Base-by-base conservation (phyloP, 1,140 invertebrate genomes). In the Caenorhabditis brenneri region DNA sequence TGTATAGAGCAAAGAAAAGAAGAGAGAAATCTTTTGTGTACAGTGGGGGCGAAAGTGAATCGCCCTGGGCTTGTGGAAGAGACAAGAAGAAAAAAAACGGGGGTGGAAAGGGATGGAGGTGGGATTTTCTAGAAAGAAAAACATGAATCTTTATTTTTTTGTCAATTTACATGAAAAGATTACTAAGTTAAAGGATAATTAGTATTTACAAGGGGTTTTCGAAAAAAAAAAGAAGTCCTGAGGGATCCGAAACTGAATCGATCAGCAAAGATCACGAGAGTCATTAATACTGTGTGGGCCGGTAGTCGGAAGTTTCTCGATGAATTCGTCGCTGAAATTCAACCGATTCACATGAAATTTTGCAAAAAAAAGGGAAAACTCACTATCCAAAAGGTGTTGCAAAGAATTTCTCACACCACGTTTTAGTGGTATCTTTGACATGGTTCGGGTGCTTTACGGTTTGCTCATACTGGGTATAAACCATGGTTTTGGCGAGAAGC, bases 11-110 rank as follows among this genome's bases (percentile, higher is more conserved):
- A n/a, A n/a, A n/a, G n/a, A n/a, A n/a, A n/a, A n/a, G n/a, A n/a
- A n/a, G 12, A 74, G 36, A 74, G 36, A 74, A 74, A 22, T 42
- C 36, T 74, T 74, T 74, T 74, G 65, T 74, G 65, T 74, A 74
- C 65, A 74, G 36, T 74, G 65, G 65, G 65, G 65, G 65, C 65
- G 65, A 74, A 74, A 55, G n/a, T 55, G 53, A 55, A 55, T 55
- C 53, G 53, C 22, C 16, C 16, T 15, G 22, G 19, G 49, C 58
- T 29, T 10, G 3, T 16, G 29, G 29, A 31, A 24, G 36, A 42
- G 16, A 12, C 22, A 46, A 36, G 46, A n/a, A 2, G 36, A 74
- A 42, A n/a, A 46, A 39, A 42, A 39, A 42, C 33, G 65, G 65
- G 65, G 33, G 65, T 74, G 36, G 36, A 42, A 46, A 46, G 36